phyloP scores from a whole-genome alignment of 2,113 vertebrate genomes.

The Poecilia latipinna region DNA sequence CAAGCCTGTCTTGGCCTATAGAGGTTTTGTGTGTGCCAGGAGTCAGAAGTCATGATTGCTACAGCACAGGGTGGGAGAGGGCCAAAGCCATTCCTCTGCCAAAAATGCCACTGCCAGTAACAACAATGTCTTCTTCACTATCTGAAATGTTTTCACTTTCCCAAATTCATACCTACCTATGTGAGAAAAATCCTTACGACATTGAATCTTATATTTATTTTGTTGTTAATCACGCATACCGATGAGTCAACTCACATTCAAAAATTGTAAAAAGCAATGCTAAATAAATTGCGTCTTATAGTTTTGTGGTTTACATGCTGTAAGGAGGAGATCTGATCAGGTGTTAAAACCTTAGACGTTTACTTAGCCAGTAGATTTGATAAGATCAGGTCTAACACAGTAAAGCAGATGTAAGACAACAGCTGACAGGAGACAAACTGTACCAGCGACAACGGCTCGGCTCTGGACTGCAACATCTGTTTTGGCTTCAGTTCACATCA shows the following conservation, averaged over 20 bases:
- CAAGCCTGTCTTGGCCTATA: conserved; percentile 42
- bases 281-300: background rate
- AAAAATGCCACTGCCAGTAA: conserved; percentile 44
- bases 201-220: background rate
- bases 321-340: background rate
- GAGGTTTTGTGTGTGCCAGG: conserved; percentile 23
- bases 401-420: background rate
- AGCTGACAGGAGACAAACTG: background rate
- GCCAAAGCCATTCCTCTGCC: conserved; percentile 41
- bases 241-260: background rate
- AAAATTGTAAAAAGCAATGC: background rate
- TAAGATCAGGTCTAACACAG: background rate
- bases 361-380: background rate
- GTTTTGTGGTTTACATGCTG: background rate
- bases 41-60: conserved; percentile 60
- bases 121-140: conserved; percentile 16
- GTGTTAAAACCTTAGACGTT: background rate
- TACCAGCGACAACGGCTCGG: background rate
- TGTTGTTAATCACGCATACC: background rate
- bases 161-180: background rate
- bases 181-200: background rate
- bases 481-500: background rate
- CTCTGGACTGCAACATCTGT: background rate
- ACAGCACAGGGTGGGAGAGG: conserved; percentile 19
- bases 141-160: conserved; percentile 23